phyloP scores from a whole-genome alignment of 1,140 invertebrate species.

The Heliothis virescens region DNA sequence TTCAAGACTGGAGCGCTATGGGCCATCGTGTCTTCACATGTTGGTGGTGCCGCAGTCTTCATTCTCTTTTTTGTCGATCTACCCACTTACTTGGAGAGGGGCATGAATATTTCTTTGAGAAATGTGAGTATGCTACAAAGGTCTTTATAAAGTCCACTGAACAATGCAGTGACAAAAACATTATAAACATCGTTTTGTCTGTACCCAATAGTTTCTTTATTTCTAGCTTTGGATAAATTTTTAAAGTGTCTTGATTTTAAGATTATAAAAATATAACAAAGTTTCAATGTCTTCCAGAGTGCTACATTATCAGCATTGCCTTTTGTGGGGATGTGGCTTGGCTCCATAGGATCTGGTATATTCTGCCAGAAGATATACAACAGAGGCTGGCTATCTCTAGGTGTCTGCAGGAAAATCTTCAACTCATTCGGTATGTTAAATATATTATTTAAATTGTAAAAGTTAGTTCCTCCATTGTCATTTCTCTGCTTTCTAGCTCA shows the following conservation, averaged over 20 bases:
- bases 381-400: conserved; percentile 82
- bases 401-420: conserved; percentile 73
- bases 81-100: conserved; percentile 90
- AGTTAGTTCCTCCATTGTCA: neutral
- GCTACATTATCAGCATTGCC: conserved; percentile 92
- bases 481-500: neutral
- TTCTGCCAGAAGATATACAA: conserved; percentile 87
- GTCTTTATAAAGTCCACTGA: no score
- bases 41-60: conserved; percentile 89
- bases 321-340: conserved; percentile 90
- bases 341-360: conserved; percentile 87
- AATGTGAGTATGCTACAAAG: conserved; percentile 63
- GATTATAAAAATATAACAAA: neutral
- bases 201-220: neutral
- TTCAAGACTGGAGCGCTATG: conserved; percentile 88
- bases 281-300: conserved; percentile 86
- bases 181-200: no score
- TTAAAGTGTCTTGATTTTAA: neutral
- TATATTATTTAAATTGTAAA: neutral
- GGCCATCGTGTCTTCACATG: conserved; percentile 89
- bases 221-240: neutral
- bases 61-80: conserved; percentile 90
- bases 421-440: conserved; percentile 74
- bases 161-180: neutral
- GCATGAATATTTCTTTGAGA: conserved; percentile 84